Conservation (phyloP, 2,888 invertebrate genomes). For the Drosophila differens region DNA sequence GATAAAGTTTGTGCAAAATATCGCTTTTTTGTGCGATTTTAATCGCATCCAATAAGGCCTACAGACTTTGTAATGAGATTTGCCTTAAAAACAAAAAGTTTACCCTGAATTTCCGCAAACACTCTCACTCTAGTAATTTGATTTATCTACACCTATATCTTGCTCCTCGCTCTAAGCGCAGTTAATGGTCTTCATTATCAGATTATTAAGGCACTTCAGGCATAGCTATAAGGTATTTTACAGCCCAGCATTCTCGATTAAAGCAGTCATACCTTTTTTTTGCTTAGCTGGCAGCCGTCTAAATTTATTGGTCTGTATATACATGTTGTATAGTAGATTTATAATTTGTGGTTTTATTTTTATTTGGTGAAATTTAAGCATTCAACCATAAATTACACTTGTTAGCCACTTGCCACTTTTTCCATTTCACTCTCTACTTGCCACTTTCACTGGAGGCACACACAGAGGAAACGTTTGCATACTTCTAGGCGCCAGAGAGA, state of each 20-base stretch:
- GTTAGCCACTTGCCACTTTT: conserved; percentile 58
- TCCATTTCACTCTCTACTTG: conserved; percentile 23
- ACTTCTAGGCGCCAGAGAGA: conserved; percentile 49
- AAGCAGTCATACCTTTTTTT: conserved; percentile 25
- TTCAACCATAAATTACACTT: conserved; percentile 70
- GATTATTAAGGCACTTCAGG: neutral
- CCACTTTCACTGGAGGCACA: conserved; percentile 28
- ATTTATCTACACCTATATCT: neutral
- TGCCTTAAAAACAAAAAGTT: neutral
- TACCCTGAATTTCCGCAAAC: neutral
- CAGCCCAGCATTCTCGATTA: neutral
- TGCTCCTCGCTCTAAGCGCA: neutral
- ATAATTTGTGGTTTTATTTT: conserved; percentile 57
- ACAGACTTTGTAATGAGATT: neutral
- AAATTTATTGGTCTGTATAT: conserved; percentile 48
- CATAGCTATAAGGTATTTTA: conserved; percentile 5
- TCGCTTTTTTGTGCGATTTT: neutral
- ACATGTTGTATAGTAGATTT: conserved; percentile 27
- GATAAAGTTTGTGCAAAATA: neutral
- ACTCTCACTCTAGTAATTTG: too few species aligned
- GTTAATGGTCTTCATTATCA: neutral
- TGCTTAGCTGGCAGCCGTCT: conserved; percentile 58
- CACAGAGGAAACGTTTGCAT: conserved; percentile 68
- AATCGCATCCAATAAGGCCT: neutral
- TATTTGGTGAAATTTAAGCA: conserved; percentile 68